A percentile compares a stretch with the other conserved stretches of the same genome.
phyloP scores from a whole-genome alignment of 2,113 vertebrate genomes.

The Pelecanus crispus region DNA sequence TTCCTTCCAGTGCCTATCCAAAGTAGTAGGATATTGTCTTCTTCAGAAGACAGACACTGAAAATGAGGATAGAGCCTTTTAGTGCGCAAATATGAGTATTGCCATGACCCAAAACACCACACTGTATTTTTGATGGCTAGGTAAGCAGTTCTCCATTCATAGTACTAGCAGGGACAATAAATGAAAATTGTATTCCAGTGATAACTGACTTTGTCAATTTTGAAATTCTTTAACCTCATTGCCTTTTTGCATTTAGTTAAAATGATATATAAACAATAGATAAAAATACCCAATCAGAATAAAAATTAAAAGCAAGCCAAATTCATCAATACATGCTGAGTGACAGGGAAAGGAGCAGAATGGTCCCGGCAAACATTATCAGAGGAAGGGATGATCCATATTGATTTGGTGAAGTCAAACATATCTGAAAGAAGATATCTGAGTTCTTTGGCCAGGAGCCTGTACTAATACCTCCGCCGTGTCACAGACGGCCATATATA shows the following conservation, averaged over 20 bases:
- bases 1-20: background rate
- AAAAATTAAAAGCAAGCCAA: background rate
- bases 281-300: background rate
- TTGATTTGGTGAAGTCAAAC: background rate
- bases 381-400: background rate
- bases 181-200: background rate
- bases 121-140: background rate
- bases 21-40: background rate
- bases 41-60: background rate
- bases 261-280: background rate
- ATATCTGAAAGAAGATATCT: background rate
- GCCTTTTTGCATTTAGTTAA: background rate
- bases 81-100: background rate
- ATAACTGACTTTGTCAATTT: background rate
- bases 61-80: background rate
- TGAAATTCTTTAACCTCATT: background rate
- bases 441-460: background rate
- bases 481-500: background rate
- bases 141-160: background rate
- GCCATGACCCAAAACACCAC: background rate
- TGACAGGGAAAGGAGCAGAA: background rate
- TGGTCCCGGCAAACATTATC: background rate
- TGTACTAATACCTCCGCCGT: background rate
- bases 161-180: background rate
- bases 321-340: background rate